Evolutionary conservation across 2,797 vertebrate species (phyloP).

Genomic region (Sebastiscus tertius): DNA sequence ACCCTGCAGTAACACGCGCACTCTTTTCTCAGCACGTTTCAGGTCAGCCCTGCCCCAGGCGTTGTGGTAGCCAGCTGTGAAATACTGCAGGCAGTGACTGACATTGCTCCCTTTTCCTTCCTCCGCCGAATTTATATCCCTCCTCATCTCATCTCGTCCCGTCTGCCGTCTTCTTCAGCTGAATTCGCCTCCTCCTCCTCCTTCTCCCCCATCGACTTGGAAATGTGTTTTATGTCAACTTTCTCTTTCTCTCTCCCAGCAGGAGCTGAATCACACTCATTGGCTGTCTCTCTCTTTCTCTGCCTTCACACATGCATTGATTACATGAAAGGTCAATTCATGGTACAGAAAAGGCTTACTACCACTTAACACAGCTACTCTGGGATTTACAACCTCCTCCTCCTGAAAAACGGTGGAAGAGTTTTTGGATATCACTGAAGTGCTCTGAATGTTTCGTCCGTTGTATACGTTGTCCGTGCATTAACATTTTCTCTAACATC

Average conservation of each 20-base stretch:
- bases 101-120: background rate
- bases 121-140: background rate
- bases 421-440: background rate
- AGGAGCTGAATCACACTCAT: background rate
- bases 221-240: background rate
- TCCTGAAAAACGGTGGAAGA: background rate
- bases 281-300: background rate
- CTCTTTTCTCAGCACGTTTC: background rate
- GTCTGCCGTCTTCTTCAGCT: background rate
- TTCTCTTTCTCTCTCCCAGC: background rate
- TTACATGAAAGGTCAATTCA: background rate
- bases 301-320: background rate
- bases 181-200: background rate
- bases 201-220: background rate
- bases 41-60: constrained; percentile 13
- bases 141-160: constrained; percentile 3
- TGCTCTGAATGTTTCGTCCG: background rate
- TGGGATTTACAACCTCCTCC: background rate
- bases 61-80: constrained; percentile 32
- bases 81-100: constrained; percentile 39
- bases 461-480: constrained; percentile 3
- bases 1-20: background rate
- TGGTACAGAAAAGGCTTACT: background rate
- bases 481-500: constrained; percentile 53
- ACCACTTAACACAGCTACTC: background rate